phyloP scores from a whole-genome alignment of 2,797 vertebrate genomes.

The Gallirallus australis region DNA sequence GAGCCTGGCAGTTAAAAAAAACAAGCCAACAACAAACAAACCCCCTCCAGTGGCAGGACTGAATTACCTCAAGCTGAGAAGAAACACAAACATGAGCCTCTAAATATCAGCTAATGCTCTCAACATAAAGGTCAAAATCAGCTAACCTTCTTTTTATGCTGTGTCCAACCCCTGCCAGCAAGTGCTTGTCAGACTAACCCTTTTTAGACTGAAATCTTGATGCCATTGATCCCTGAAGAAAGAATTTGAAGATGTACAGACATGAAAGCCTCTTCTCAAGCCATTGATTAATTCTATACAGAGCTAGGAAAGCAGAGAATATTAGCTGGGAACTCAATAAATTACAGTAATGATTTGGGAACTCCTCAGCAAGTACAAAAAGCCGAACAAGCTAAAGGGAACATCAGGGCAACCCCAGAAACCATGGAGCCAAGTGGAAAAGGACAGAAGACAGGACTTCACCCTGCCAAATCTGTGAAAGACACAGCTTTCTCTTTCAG shows the following conservation, averaged over 20 bases:
- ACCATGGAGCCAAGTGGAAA: background rate
- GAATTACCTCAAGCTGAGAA: background rate
- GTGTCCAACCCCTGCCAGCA: background rate
- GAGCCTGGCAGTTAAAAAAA: background rate
- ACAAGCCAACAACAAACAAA: no score
- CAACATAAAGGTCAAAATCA: constrained; percentile 18
- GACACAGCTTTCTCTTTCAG: background rate
- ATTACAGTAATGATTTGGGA: background rate
- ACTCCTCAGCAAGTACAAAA: background rate
- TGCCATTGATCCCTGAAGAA: background rate
- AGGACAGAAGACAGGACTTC: background rate
- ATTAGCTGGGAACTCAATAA: background rate
- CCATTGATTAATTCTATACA: background rate
- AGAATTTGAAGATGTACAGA: background rate
- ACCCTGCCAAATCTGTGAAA: background rate
- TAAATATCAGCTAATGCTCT: constrained; percentile 16
- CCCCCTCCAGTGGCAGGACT: background rate
- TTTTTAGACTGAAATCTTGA: background rate
- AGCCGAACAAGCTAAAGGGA: background rate
- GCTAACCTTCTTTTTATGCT: background rate
- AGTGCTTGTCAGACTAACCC: background rate
- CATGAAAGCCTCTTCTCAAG: background rate
- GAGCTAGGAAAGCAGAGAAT: background rate
- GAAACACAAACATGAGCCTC: background rate
- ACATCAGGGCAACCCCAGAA: background rate